Base-by-base conservation (phyloP, 2,888 invertebrate genomes). In the Dryomyza anilis region DNA sequence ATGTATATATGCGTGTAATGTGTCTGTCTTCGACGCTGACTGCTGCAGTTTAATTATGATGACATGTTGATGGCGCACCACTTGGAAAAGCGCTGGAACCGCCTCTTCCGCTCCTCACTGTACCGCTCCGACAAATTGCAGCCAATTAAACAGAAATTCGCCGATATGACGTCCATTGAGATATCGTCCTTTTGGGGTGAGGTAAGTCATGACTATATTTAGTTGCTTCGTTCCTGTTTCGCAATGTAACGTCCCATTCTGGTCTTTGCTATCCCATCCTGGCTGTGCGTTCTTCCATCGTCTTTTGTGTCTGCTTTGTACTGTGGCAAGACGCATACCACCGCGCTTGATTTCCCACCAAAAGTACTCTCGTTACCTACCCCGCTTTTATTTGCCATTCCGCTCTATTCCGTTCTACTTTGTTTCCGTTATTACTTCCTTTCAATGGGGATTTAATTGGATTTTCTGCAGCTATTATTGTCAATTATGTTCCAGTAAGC, bases 111-210 rank as follows among this genome's bases (percentile, higher is more conserved):
- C 60, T 88, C 89, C 0, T 89, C 91, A 0, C 78, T 93, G 6
- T 91, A 89, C 81, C 86, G 92, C 62, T 87, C 87, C 12, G 87
- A 87, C 67, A 89, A 89, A 2, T 81, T 93, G 39, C 90, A 91
- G 75, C 88, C 90, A 63, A 93, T 94, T n/a, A 95, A 94, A 78
- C 91, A 91, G 62, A 90, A 92, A 75, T 96, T 95, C 83, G 92
- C 93, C 10, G 89, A 91, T 76, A 86, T 95, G 74, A 95, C 93
- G 36, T 86, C 89, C 58, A 84, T 86, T 0, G 91, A 95, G 81
- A 94, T 95, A 68, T 71, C 74, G 5, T 66, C 69, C 7, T 83
- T 84, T 70, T 78, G 78, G 67, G 67, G 72, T 56, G 82, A 84
- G 77, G 83, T 83, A 74, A 72, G 75, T 74, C 68, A n/a, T n/a